Evolutionary conservation across 2,888 invertebrate genomes (phyloP), one percentile per base, ranked within the genome.

Genomic region (Ormyrus labotus): DNA sequence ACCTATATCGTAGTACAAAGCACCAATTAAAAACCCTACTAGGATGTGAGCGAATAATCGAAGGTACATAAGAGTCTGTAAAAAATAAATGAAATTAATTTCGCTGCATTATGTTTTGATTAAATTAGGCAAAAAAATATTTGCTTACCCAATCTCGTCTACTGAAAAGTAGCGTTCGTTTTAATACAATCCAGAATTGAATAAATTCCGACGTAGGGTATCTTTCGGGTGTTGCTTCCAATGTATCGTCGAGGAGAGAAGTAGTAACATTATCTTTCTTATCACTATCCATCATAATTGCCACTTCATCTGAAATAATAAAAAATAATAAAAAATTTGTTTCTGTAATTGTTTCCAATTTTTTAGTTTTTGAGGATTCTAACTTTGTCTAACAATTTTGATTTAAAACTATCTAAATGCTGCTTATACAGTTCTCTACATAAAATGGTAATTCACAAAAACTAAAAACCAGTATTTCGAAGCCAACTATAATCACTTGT

Each of bases 1-100:
- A 82, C 98, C 98, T 88, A 97, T 98, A 90, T 97, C 96, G 91
- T 97, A 97, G 92, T 99, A 99, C 83, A 99, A 93, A 74, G 98
- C 96, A 82, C 98, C 99, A 90, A 99, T 99, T 83, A 99, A 92
- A 87, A 97, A 95, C 6, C 98, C 99, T 74, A 99, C 98, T 83
- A 97, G 92, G 83, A 99, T 94, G 90, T 99, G 98, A 5, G 98
- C 98, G 91, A 98, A 96, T 81, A 99, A 92, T 80, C 99, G 95
- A 82, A 99, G 94, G 90, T 98, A 97, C 94, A 98, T 99, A 84
- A 99, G 93, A 63, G 98, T 98, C 98, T 99, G 92, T 19, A 91
- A 92, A 82, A 75, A 83, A 82, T 68, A 78, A 45, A 61, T 68
- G 57, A 64, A 45, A 58, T 57, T 60, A 57, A 34, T 34, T 34